Base-by-base conservation (phyloP, 2,113 vertebrate genomes). In the Melanocharis versteri region DNA sequence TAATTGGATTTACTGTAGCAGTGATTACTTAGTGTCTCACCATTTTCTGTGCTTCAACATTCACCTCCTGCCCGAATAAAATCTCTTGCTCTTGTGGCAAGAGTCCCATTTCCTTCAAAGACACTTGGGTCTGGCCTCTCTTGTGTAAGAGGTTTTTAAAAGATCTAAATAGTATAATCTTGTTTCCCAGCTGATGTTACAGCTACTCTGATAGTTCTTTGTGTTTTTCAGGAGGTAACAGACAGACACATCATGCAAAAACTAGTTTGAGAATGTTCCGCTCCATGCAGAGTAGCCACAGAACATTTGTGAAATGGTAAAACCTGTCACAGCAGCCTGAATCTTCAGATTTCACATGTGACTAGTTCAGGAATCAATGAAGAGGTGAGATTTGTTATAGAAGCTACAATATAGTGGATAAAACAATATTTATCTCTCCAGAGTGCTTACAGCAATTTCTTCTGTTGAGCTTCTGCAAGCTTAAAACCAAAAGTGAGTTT, bases 1-100 rank as follows among this genome's bases (percentile, higher is more conserved):
- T 92, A 77, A 91, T 61, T 90, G 91, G 68, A 90, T 96, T 95
- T 91, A 84, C 45, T 87, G 19, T 33, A 87, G 80, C 50, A 83
- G 72, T 56, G 72, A 91, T 95, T 72, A 83, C n/a, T 77, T 56
- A 64, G 58, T 75, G 42, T 62, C 44, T 93, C 31, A 64, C 42
- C 8, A 20, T 61, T 87, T 73, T 89, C 60, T 62, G 21, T 61
- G 4, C 45, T 93, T 57, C 35, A 78, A 2, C 56, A 26, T 73
- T 76, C 22, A 9, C 27, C 72, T 69, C 39, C 47, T 40, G n/a
- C 28, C 82, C 69, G 53, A 85, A 28, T 48, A 53, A 90, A 83
- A 87, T 65, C 70, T 72, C 12, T 33, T 60, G n/a, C 79, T 45
- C 53, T 85, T 26, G 11, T 71, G 40, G 65, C 47, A 82, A 60